Evolutionary conservation across 2,888 invertebrate genomes (phyloP).

Genomic region (Troides aeacus): DNA sequence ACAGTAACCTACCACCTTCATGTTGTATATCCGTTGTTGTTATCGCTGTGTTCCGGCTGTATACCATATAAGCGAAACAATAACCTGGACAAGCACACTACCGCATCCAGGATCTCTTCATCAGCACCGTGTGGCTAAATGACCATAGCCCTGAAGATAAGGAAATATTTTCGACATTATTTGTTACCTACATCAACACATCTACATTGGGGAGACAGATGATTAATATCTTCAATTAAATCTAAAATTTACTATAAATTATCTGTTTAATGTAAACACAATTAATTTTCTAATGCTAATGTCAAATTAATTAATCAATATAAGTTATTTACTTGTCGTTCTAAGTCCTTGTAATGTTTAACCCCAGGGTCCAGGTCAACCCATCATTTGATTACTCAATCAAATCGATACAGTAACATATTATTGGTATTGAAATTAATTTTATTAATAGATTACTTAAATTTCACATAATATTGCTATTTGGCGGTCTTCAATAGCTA

Average conservation of each 20-base stretch:
- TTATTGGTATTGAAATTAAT: too few relatives aligned
- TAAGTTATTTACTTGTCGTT: background rate
- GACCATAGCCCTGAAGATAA: background rate
- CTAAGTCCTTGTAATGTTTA: background rate
- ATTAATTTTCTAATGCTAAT: conserved; percentile 1
- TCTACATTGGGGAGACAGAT: conserved; percentile 4
- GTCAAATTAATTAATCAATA: conserved; percentile 10
- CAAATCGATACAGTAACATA: background rate
- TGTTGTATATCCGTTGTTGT: too few relatives aligned
- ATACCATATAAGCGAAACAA: too few relatives aligned
- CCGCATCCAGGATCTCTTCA: too few relatives aligned
- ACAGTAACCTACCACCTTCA: too few relatives aligned
- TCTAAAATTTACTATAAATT: background rate
- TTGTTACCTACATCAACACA: background rate
- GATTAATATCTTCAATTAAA: conserved; percentile 7
- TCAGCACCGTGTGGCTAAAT: background rate
- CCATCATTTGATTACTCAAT: background rate
- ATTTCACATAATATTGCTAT: too few relatives aligned
- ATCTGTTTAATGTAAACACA: background rate
- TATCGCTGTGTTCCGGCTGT: too few relatives aligned
- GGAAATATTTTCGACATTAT: background rate
- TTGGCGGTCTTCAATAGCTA: too few relatives aligned
- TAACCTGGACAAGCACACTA: too few relatives aligned
- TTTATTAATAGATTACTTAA: too few relatives aligned
- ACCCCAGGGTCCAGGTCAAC: background rate